A percentile compares a stretch with the other conserved stretches of the same genome.
Conservation (phyloP, 1,140 invertebrate genomes). For the Parasteatoda tepidariorum region DNA sequence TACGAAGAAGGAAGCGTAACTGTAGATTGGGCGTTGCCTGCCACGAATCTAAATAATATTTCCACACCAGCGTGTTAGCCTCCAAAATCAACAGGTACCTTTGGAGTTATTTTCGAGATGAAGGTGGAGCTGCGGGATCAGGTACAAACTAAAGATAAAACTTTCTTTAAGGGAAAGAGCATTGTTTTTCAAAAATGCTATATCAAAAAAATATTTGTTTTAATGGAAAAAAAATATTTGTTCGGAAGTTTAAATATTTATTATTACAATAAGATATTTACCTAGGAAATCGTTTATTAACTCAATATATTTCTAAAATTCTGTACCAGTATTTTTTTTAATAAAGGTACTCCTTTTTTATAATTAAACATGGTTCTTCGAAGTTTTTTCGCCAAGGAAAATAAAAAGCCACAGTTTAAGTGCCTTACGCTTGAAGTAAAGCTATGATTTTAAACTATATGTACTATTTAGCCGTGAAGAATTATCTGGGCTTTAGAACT, state of each 20-base stretch:
- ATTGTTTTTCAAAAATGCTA: background rate
- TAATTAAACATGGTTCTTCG: no score
- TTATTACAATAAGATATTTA: background rate
- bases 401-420: no score
- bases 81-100: conserved; percentile 35
- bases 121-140: background rate
- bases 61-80: conserved; percentile 30
- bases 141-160: background rate
- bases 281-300: no score
- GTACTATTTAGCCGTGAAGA: no score
- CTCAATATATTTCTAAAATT: no score
- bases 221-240: background rate
- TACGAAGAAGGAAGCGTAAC: conserved; percentile 11
- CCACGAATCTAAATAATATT: conserved; percentile 34
- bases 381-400: no score
- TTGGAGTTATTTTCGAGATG: conserved; percentile 24
- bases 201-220: background rate
- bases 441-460: no score
- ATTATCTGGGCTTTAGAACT: no score
- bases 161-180: no score
- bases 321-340: no score
- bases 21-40: conserved; percentile 10
- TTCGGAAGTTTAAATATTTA: background rate
- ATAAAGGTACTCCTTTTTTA: no score
- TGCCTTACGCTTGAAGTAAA: no score